Evolutionary conservation across 1,140 invertebrate genomes (phyloP).

Genomic region (Tachypleus tridentatus): DNA sequence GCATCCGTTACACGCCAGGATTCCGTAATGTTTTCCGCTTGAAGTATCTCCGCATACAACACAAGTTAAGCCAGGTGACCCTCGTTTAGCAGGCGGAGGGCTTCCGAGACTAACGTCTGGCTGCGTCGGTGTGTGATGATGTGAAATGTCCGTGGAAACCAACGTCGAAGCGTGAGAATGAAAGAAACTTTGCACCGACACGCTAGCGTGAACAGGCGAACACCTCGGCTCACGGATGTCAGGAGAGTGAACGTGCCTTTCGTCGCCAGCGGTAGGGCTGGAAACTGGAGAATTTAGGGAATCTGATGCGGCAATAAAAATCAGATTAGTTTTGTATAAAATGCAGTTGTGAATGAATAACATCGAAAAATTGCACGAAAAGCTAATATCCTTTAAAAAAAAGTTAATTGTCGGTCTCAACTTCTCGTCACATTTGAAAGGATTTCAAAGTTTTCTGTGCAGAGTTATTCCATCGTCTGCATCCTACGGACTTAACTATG

Average conservation of each 20-base stretch:
- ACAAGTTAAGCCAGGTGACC: conserved; percentile 44
- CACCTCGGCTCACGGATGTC: background rate
- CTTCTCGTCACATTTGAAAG: no score
- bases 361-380: no score
- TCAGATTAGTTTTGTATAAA: no score
- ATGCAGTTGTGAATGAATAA: no score
- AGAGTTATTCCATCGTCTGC: no score
- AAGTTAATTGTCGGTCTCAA: no score
- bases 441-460: no score
- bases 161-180: background rate
- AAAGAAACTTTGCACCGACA: conserved; percentile 15
- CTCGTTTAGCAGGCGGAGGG: conserved; percentile 26
- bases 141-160: background rate
- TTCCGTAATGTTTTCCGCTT: conserved; percentile 95
- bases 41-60: conserved; percentile 95
- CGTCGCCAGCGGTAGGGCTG: no score
- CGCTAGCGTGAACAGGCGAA: conserved; percentile 3
- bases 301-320: no score
- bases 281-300: no score
- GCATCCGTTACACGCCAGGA: conserved; percentile 97
- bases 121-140: conserved; percentile 3
- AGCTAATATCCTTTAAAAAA: no score
- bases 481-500: no score
- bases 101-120: conserved; percentile 19
- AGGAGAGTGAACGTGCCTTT: background rate